A percentile compares a stretch with the other conserved stretches of the same genome.
Evolutionary conservation across 2,888 invertebrate genomes (phyloP).

Genomic region (Fragum fragum): DNA sequence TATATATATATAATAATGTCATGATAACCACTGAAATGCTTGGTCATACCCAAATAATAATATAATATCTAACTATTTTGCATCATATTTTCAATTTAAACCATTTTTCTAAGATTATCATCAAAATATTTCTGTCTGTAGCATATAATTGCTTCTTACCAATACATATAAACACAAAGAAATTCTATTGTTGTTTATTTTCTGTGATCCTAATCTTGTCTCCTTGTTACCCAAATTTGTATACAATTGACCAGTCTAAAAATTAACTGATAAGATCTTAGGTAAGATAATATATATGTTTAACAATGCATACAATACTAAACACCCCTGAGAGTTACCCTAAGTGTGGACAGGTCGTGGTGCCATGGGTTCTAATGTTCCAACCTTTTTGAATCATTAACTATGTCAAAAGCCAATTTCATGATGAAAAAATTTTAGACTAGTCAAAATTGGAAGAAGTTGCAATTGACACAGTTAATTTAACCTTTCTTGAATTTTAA

Average conservation of each 20-base stretch:
- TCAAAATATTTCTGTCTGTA: not conserved
- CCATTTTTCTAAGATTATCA: not conserved
- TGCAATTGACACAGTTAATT: no score
- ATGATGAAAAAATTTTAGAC: no score
- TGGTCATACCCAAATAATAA: no score
- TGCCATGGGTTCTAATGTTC: slow-evolving; percentile 7
- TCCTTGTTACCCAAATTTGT: not conserved
- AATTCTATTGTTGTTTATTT: not conserved
- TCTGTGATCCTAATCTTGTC: not conserved
- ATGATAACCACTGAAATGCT: no score
- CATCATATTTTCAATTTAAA: not conserved
- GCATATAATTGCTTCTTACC: not conserved
- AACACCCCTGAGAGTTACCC: not conserved
- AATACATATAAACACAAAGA: not conserved
- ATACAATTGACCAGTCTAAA: slow-evolving; percentile 27
- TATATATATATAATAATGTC: no score
- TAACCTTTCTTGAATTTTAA: no score
- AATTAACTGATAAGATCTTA: slow-evolving; percentile 18
- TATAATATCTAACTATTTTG: no score
- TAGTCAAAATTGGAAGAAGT: no score
- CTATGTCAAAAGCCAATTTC: no score
- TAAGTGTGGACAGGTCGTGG: slow-evolving; percentile 7
- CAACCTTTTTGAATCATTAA: no score
- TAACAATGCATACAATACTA: slow-evolving; percentile 19
- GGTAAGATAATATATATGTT: slow-evolving; percentile 5